Percentiles rank a stretch among this genome's conserved stretches.
phyloP scores from a whole-genome alignment of 2,113 vertebrate species.

The Lucifuga dentata region DNA sequence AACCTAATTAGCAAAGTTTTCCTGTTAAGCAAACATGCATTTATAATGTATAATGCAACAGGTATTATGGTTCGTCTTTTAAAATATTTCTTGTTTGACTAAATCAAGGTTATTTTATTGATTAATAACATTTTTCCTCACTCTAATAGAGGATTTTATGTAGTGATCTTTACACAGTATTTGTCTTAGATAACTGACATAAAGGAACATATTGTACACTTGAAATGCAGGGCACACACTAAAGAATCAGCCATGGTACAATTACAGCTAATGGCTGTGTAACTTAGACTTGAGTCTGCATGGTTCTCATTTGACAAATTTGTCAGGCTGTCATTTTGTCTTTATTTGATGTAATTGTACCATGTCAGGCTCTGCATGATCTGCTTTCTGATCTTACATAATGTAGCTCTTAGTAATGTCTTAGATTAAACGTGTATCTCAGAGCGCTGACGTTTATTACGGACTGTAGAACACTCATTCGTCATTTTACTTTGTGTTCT shows the following conservation, averaged over 20 bases:
- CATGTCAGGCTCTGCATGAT: constrained; percentile 28
- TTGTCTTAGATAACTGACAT: background rate
- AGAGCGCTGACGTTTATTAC: constrained; percentile 32
- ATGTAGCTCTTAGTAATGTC: constrained; percentile 19
- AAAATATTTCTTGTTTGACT: background rate
- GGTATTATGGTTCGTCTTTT: no score
- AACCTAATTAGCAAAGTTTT: no score
- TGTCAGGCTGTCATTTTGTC: background rate
- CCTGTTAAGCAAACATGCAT: background rate
- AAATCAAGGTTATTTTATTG: background rate
- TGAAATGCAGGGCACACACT: background rate
- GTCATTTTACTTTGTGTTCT: background rate
- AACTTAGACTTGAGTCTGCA: background rate
- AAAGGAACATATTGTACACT: background rate
- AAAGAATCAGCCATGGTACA: no score
- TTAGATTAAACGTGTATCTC: constrained; percentile 4
- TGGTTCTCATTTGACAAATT: constrained; percentile 17
- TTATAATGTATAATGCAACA: background rate
- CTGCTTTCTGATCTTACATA: constrained; percentile 32
- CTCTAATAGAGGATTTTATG: background rate
- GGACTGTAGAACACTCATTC: constrained; percentile 35
- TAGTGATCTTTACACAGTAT: background rate
- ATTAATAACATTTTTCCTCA: background rate
- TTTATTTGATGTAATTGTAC: constrained; percentile 22
- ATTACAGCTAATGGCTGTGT: no score